A percentile compares a stretch with the other conserved stretches of the same genome.
Evolutionary conservation across 1,140 invertebrate genomes (phyloP).

Genomic region (Leptinotarsa defecta): DNA sequence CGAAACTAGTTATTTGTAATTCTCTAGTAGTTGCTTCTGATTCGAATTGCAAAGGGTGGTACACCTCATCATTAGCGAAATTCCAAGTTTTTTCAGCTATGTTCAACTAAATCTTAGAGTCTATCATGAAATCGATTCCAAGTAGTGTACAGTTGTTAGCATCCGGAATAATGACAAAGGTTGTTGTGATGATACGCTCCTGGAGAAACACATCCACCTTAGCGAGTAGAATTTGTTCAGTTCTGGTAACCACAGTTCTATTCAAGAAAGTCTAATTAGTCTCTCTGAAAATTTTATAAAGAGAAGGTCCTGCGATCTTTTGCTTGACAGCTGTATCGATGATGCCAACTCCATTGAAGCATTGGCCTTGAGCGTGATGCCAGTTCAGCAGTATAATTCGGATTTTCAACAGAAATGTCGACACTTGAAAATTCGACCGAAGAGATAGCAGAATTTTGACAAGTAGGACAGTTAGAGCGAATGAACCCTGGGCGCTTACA

Average conservation of each 20-base stretch:
- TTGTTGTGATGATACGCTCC: background rate
- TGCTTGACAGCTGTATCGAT: background rate
- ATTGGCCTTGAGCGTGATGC: too few relatives aligned
- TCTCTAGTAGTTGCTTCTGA: too few relatives aligned
- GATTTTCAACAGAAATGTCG: too few relatives aligned
- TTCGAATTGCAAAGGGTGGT: background rate
- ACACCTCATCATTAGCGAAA: background rate
- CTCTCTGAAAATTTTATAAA: background rate
- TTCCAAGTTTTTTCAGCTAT: background rate
- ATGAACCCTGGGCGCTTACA: too few relatives aligned
- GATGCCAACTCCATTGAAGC: too few relatives aligned
- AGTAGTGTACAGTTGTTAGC: background rate
- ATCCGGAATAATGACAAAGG: background rate
- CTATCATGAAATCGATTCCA: background rate
- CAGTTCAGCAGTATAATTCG: too few relatives aligned
- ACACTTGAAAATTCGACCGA: too few relatives aligned
- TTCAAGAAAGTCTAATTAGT: background rate
- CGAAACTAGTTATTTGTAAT: too few relatives aligned
- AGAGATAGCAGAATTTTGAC: too few relatives aligned
- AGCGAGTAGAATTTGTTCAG: background rate
- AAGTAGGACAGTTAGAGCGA: too few relatives aligned
- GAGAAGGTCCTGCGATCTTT: background rate
- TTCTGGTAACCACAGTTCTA: background rate
- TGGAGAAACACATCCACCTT: background rate
- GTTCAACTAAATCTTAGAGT: background rate